Evolutionary conservation across 2,113 vertebrate species (phyloP), one percentile per base, ranked within the genome.

Genomic region (Aegotheles bennettii): DNA sequence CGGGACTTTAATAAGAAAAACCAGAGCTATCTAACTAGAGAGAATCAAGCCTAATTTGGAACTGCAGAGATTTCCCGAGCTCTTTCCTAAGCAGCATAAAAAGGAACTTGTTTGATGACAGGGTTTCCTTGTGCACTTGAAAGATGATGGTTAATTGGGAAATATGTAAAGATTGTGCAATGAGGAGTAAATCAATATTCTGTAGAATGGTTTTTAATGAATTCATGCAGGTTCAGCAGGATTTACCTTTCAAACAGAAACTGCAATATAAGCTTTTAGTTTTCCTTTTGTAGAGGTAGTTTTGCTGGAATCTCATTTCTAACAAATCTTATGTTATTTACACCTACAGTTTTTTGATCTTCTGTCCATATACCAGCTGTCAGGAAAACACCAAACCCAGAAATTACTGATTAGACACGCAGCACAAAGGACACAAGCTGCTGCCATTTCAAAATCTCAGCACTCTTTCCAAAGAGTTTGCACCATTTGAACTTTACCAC

Each of bases 341-440:
- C 31, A 89, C 57, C 50, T 86, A 38, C 43, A 54, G 33, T 24
- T 90, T 91, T n/a, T 84, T 96, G 63, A 89, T 95, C 82, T 89
- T 54, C 31, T 7, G 8, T 90, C 80, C 74, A 7, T 79, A 33
- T 4, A 83, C 63, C 85, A 93, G 90, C 91, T 95, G 87, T 57
- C 83, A 92, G 70, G 48, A 87, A 51, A 82, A 38, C 47, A 91
- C 59, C 38, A 65, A 89, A 47, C 60, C 54, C 76, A 56, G 31
- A 63, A 85, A 82, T 56, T 45, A 56, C 38, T 78, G 61, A 65
- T 90, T 36, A 90, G 65, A 63, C 29, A 64, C 3, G 7, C 13
- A 43, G 84, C 56, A 56, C 70, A 68, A 82, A 78, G 67, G 79
- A 64, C 38, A 50, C 47, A 80, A 92, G 54, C 75, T 94, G 60